Conservation (phyloP, 2,113 vertebrate genomes). For the Sylvietta virens region DNA sequence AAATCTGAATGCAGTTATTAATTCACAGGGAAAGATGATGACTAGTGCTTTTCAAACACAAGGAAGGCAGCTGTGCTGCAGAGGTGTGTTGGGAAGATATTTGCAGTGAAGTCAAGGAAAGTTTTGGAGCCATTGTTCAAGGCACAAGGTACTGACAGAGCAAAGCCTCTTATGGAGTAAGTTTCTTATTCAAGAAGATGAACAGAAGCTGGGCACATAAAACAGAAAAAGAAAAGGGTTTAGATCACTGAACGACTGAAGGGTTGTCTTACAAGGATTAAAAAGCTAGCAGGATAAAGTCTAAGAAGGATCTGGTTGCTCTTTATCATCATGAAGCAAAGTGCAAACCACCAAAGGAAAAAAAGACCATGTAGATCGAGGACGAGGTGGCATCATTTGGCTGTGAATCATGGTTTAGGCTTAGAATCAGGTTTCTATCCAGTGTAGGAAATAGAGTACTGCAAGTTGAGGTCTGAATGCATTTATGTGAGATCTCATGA, state of each 20-base stretch:
- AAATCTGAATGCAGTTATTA: background rate
- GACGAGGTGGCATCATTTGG: background rate
- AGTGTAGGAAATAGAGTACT: background rate
- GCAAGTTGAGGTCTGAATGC: background rate
- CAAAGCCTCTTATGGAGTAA: background rate
- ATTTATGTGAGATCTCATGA: background rate
- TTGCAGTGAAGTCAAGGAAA: background rate
- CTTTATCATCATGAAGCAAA: background rate
- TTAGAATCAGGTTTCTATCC: background rate
- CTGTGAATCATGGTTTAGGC: background rate
- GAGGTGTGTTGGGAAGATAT: background rate
- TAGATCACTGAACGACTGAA: background rate
- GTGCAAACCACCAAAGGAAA: background rate
- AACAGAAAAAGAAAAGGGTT: background rate
- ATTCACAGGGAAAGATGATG: background rate
- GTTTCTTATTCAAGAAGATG: background rate
- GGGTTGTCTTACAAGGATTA: background rate
- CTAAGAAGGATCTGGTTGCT: background rate
- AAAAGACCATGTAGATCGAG: background rate
- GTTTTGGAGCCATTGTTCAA: background rate
- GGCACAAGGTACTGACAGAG: background rate
- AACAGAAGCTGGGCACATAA: background rate
- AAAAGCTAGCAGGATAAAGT: background rate
- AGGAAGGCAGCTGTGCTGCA: background rate
- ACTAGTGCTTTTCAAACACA: background rate